phyloP scores from a whole-genome alignment of 1,140 invertebrate species.

The Drosophila elegans region DNA sequence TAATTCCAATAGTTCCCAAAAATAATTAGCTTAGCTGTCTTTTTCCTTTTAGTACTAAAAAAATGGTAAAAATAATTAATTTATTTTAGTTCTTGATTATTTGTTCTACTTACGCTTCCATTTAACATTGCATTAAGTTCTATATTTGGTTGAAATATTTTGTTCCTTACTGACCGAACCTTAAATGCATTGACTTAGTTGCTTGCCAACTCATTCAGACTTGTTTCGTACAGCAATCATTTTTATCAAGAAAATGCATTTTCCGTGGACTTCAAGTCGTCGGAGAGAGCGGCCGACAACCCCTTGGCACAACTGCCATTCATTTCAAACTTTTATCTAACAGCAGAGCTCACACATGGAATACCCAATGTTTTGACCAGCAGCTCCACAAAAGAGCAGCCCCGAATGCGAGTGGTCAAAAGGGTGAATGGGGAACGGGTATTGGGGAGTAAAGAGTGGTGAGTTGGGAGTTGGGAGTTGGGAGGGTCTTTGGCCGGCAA shows the following conservation, averaged over 20 bases:
- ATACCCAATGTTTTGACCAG: constrained; percentile 29
- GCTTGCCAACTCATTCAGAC: neutral
- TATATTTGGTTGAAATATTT: no score
- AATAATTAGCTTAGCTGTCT: no score
- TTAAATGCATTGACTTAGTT: neutral
- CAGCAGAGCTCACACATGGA: constrained; percentile 42
- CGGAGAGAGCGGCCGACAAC: neutral
- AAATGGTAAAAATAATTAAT: no score
- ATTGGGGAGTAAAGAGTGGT: no score
- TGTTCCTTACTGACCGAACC: neutral
- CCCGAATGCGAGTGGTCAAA: constrained; percentile 6
- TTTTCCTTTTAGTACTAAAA: no score
- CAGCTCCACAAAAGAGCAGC: neutral
- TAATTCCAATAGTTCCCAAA: no score
- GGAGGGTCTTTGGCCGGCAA: constrained; percentile 19
- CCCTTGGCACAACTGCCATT: constrained; percentile 31
- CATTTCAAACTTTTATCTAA: constrained; percentile 49
- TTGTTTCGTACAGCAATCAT: neutral
- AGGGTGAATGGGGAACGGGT: neutral
- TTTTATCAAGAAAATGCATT: constrained; percentile 23
- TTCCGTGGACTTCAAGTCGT: neutral
- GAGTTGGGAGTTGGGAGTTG: neutral
- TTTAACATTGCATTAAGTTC: no score
- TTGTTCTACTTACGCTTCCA: no score
- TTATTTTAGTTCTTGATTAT: no score